Base-by-base conservation (phyloP, 1,140 invertebrate genomes). In the Tribolium madens region DNA sequence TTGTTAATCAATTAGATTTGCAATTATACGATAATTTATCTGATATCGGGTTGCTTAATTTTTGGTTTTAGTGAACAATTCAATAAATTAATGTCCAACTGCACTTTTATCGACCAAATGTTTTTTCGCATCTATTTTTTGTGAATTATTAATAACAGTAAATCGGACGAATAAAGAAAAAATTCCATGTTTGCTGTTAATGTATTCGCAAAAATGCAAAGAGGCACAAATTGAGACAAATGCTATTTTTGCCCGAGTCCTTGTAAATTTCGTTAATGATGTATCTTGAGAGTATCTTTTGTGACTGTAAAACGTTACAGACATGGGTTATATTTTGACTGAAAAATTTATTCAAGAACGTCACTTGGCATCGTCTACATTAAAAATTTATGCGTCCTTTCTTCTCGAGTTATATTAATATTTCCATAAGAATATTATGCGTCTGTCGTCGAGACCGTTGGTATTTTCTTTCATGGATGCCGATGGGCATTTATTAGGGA, bases 371-470 rank as follows among this genome's bases (percentile, higher is more conserved):
- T 47, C 72, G 26, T 12, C 26, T 14, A 52, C 36, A 64, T 33
- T 33, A 64, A 64, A 76, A 79, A 83, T 80, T 83, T 81, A 83
- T 80, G 79, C 76, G 80, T 79, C 76, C 80, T 81, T 83, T 83
- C 73, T 81, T 79, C 79, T 76, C 79, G 75, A 75, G 68, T 77
- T 76, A 81, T 82, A 83, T 83, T 83, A 83, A 83, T 83, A 83
- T 83, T 83, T 83, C 82, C 81, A 82, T 83, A 83, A 82, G 78
- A 81, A 83, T 83, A 83, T 83, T 81, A 80, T 82, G 82, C 81
- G 81, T 82, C 81, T 81, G 82, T 83, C 82, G 81, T 78, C 81
- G 78, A 75, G 75, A 68, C 68, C 64, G 52, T 73, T 76, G 74
- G 75, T 72, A 50, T 53, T 74, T 64, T 76, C 80, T 81, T 82